These are phyloP conservation scores for Phataginus tetradactyla DNA, from an alignment of 2,797 vertebrate genomes.

Conservation along the genomic window DNA sequence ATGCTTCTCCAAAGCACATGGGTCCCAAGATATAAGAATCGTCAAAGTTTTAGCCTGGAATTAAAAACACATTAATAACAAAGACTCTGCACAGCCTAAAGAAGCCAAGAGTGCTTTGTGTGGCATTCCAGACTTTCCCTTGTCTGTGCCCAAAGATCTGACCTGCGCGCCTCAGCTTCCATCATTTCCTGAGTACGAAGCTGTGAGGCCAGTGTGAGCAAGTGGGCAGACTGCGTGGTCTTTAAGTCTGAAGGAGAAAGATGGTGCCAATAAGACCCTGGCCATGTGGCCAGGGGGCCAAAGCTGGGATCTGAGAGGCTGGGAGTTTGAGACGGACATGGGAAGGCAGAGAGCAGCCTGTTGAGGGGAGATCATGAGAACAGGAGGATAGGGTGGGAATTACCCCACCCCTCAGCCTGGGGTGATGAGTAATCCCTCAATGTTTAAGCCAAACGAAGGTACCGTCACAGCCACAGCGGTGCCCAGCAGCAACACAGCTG, in stretches of 20 bases:
- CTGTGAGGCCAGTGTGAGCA: not conserved
- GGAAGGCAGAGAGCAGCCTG: not conserved
- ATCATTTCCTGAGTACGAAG: not conserved
- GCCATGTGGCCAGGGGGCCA: no score
- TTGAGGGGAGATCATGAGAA: not conserved
- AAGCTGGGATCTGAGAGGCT: not conserved
- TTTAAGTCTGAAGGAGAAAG: not conserved
- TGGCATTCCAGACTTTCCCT: not conserved
- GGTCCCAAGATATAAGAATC: not conserved
- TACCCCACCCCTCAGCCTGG: no score
- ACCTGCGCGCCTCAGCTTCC: not conserved
- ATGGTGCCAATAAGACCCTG: fast-evolving
- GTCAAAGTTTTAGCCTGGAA: not conserved
- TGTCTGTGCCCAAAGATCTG: not conserved
- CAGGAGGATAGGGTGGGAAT: fast-evolving
- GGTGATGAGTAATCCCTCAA: not conserved
- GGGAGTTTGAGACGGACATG: not conserved
- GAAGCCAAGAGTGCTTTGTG: not conserved
- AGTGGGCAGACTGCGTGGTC: fast-evolving
- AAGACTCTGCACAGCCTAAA: not conserved
- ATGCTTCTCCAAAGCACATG: constrained; percentile 35
- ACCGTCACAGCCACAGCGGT: not conserved
- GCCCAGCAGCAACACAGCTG: not conserved
- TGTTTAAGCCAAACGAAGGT: not conserved
- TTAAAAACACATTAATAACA: not conserved